phyloP scores from a whole-genome alignment of 1,140 invertebrate genomes.

The Zaprionus ghesquierei region DNA sequence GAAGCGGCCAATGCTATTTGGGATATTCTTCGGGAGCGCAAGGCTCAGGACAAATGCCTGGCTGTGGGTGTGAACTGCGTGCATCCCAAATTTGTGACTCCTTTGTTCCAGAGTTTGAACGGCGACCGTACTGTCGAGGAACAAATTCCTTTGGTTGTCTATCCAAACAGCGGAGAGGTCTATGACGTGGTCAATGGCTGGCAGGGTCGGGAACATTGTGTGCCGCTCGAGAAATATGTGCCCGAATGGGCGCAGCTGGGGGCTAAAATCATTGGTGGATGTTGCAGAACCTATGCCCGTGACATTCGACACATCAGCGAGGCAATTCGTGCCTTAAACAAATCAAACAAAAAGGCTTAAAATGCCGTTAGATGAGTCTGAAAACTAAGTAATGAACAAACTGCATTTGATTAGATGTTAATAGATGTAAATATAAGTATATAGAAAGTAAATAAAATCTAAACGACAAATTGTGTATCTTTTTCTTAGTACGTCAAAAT shows the following conservation, averaged over 20 bases:
- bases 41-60: slow-evolving; percentile 87
- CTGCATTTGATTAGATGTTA: slow-evolving; percentile 45
- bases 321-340: slow-evolving; percentile 73
- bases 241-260: slow-evolving; percentile 88
- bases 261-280: slow-evolving; percentile 90
- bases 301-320: slow-evolving; percentile 85
- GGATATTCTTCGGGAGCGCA: slow-evolving; percentile 86
- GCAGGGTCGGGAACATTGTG: slow-evolving; percentile 84
- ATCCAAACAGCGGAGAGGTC: slow-evolving; percentile 89
- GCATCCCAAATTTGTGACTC: slow-evolving; percentile 85
- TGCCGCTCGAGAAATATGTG: slow-evolving; percentile 85
- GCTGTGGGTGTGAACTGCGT: slow-evolving; percentile 95
- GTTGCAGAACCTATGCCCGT: slow-evolving; percentile 88
- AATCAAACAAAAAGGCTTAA: slow-evolving; percentile 57
- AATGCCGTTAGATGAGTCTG: neutral
- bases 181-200: slow-evolving; percentile 85
- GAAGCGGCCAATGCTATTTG: slow-evolving; percentile 82
- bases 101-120: slow-evolving; percentile 84
- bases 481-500: neutral
- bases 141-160: slow-evolving; percentile 85
- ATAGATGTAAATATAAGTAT: slow-evolving; percentile 19
- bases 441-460: slow-evolving; percentile 34
- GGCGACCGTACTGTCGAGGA: slow-evolving; percentile 53
- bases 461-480: neutral
- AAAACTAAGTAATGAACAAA: slow-evolving; percentile 38